Base-by-base conservation (phyloP, 2,797 vertebrate species). In the Notoglanidium macrostoma region DNA sequence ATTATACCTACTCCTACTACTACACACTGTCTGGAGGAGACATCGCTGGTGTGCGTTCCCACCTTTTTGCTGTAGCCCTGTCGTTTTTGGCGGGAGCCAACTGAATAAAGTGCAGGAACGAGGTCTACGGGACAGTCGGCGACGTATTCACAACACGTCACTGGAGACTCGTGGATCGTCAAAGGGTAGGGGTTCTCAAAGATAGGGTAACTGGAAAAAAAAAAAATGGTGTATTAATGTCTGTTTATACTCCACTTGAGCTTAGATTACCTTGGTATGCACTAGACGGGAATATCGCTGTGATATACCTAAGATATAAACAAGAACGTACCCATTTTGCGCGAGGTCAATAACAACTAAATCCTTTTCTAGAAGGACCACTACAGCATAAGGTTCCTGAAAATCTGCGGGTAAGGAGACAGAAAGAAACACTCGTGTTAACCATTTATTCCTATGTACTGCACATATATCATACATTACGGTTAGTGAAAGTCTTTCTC, bases 61-160 rank as follows among this genome's bases (percentile, higher is more conserved):
- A 99, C 98, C 98, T 98, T 98, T 96, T 99, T 99, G 96, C 98
- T 99, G 95, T 99, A 99, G 90, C 98, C 98, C 95, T 99, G 98
- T 91, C 98, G 97, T 93, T 99, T 99, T 94, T 99, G 98, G 89
- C 97, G 96, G 35, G 97, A 97, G 87, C 98, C 98, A 90, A 98
- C 98, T 83, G 97, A 99, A 94, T 99, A 99, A 95, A 99, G 97
- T 95, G 98, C 98, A 96, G 98, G 98, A 95, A 99, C 97, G 93
- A 99, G 96, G 93, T 99, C 98, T 93, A 96, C 97, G 89, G 98
- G 97, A 94, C 98, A 99, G 94, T 99, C 97, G 88, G 98, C 98
- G 92, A 98, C 97, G 94, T 99, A 99, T 93, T 99, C 98, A 87
- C 98, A 99, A 95, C 97, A 99, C 54, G 98, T 99, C 89, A 99